These are phyloP conservation scores for Oikopleura vanhoeffeni DNA, from an alignment of 23 tunicate species.

Conservation along the genomic window DNA sequence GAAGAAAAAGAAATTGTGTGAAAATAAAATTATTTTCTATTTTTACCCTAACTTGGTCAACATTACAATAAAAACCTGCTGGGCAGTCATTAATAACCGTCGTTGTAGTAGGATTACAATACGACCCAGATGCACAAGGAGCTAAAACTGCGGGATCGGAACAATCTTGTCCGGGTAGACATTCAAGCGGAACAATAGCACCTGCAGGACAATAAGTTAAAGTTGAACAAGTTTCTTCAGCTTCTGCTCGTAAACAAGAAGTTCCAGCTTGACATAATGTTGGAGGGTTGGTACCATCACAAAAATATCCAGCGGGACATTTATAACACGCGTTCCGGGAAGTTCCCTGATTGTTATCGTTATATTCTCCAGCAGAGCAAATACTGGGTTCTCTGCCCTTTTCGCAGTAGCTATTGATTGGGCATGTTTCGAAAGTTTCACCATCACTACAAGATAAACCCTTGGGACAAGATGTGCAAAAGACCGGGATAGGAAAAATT, in stretches of 20 bases:
- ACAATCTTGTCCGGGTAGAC: not conserved
- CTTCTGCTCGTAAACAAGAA: conserved; percentile 15
- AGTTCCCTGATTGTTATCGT: conserved; percentile 2
- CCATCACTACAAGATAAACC: not conserved
- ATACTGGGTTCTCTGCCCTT: not conserved
- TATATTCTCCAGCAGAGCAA: not conserved
- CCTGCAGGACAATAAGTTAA: not conserved
- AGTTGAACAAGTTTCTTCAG: not conserved
- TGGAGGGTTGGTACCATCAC: conserved; percentile 29
- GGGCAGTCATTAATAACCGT: conserved; percentile 16
- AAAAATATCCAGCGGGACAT: conserved; percentile 68
- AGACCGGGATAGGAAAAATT: not conserved
- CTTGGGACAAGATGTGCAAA: not conserved
- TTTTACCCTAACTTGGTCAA: not conserved
- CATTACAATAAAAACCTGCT: not conserved
- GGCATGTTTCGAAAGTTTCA: not conserved
- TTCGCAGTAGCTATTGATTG: not conserved
- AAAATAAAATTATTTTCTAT: too few species aligned
- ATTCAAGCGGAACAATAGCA: not conserved
- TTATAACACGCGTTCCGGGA: not conserved
- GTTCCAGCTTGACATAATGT: conserved; percentile 44
- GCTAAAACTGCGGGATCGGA: not conserved
- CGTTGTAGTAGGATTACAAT: not conserved
- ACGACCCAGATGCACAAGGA: not conserved
- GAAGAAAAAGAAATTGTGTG: too few species aligned